phyloP scores from a whole-genome alignment of 2,113 vertebrate genomes.

The Dendrocopos noguchii region DNA sequence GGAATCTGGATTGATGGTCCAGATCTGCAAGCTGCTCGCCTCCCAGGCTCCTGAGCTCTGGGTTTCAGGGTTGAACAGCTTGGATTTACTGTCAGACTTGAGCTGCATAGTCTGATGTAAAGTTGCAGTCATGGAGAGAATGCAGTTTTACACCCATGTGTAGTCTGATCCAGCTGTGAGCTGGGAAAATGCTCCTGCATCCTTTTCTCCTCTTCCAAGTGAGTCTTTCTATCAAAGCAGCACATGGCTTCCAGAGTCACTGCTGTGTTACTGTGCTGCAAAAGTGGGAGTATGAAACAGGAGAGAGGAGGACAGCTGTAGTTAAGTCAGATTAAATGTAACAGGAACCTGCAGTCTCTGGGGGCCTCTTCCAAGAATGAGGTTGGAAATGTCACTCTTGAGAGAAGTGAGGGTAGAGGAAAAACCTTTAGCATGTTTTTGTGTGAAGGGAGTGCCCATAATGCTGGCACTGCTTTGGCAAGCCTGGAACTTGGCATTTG shows the following conservation, averaged over 20 bases:
- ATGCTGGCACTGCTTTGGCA: neutral
- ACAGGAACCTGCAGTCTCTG: neutral
- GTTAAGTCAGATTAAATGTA: neutral
- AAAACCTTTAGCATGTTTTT: neutral
- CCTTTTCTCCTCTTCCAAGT: neutral
- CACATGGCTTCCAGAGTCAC: neutral
- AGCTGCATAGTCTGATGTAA: rapidly evolving
- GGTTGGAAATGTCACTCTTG: neutral
- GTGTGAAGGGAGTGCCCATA: neutral
- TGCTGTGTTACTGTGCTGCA: neutral
- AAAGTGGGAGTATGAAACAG: neutral
- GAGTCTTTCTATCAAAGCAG: neutral
- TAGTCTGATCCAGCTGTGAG: neutral
- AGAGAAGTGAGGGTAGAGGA: neutral
- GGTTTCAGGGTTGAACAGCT: neutral
- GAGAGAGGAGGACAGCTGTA: neutral
- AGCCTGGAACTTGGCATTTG: neutral
- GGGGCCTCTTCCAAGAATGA: neutral
- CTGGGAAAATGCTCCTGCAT: neutral
- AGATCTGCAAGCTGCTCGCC: neutral
- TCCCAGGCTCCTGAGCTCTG: neutral
- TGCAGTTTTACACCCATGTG: rapidly evolving
- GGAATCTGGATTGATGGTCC: neutral
- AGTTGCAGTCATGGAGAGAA: neutral
- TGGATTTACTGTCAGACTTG: neutral